phyloP scores from a whole-genome alignment of 2,113 vertebrate genomes.

The Chelonoidis abingdonii region DNA sequence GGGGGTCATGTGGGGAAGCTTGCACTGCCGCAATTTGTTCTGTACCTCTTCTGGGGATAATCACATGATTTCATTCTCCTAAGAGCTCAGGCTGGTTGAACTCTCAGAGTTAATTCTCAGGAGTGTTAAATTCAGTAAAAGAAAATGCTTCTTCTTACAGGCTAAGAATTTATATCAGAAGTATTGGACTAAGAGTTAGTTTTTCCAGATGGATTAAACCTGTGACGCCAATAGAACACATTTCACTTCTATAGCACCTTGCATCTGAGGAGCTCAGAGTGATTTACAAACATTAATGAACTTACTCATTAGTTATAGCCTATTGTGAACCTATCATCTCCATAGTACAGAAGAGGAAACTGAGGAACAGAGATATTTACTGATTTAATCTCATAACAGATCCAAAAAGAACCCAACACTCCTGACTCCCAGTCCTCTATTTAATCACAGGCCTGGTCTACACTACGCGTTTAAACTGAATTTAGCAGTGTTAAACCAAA shows the following conservation, averaged over 20 bases:
- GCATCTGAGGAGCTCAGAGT: fast-evolving
- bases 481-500: too few species aligned
- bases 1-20: not conserved
- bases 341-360: not conserved
- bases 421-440: not conserved
- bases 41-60: not conserved
- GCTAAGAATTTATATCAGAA: not conserved
- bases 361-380: not conserved
- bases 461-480: too few species aligned
- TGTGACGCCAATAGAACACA: not conserved
- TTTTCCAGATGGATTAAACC: not conserved
- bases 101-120: not conserved
- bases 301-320: not conserved
- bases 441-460: not conserved
- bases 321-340: not conserved
- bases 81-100: not conserved
- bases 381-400: not conserved
- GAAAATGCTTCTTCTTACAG: not conserved
- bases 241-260: not conserved
- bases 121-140: not conserved
- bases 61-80: fast-evolving
- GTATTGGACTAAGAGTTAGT: not conserved
- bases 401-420: not conserved
- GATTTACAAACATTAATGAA: not conserved
- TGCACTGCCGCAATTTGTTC: not conserved